These are phyloP conservation scores for Porites australiensis DNA, from an alignment of 64 coral and sea anemone genomes.

Conservation along the genomic window DNA sequence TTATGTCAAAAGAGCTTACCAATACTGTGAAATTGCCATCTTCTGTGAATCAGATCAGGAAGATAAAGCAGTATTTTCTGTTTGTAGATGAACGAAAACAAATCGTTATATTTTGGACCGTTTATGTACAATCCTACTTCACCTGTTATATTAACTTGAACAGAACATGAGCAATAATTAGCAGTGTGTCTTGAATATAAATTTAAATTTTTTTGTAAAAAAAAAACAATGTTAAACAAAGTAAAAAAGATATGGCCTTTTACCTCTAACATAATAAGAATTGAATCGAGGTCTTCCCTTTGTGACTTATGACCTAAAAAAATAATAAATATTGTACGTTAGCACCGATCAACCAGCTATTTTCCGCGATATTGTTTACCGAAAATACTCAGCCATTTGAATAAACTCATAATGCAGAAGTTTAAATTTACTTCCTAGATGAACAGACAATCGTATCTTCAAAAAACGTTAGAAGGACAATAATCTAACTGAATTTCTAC, in stretches of 20 bases:
- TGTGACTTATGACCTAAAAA: conserved; percentile 85
- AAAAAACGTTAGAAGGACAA: not conserved
- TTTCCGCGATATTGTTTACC: not conserved
- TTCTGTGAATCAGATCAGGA: conserved; percentile 87
- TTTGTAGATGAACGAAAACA: conserved; percentile 38
- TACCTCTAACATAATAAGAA: conserved; percentile 96
- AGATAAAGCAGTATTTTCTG: conserved; percentile 95
- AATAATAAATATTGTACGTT: conserved; percentile 2
- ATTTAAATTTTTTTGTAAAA: not conserved
- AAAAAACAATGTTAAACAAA: not conserved
- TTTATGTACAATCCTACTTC: not conserved
- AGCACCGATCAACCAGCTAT: not conserved
- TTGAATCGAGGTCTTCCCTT: conserved; percentile 92
- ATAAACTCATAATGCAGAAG: too few species aligned
- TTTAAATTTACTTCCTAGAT: not conserved
- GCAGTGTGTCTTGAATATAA: not conserved
- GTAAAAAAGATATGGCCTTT: not conserved
- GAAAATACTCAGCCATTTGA: not conserved
- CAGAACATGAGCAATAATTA: not conserved
- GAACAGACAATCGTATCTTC: not conserved
- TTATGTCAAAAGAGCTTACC: conserved; percentile 51
- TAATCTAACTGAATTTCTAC: conserved; percentile 13
- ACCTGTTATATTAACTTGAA: not conserved
- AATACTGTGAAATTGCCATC: conserved; percentile 98
- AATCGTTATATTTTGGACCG: not conserved